Base-by-base conservation (phyloP, 2,797 vertebrate species). In the Odontamblyopus lacepedii region DNA sequence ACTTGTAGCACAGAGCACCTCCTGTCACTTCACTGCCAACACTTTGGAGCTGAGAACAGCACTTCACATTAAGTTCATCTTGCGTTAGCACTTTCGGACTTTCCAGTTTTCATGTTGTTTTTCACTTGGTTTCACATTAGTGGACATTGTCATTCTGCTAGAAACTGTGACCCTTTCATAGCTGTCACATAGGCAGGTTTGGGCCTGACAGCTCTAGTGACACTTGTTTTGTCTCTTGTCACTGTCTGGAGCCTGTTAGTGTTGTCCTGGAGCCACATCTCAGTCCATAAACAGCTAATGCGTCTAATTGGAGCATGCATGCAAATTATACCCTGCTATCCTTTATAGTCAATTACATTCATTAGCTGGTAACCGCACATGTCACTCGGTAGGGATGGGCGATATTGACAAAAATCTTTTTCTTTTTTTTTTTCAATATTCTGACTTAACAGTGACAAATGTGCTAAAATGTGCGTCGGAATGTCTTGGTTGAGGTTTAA, bases 291-390 rank as follows among this genome's bases (percentile, higher is more conserved):
- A 64, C 66, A 5, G 35, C 73, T 55, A 70, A 76, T 73, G 32
- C 78, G 60, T 78, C 66, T 87, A 87, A 87, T 83, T 89, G 80
- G 50, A 69, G 73, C 71, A 35, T 2, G 19, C 71, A 71, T 78
- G 71, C 74, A 79, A 75, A 83, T 81, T 6, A 79, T 38, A 76
- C 27, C 81, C 26, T 75, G 78, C 78, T 90, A 77, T 83, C 79
- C 78, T 73, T 65, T 65, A 73, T 69, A 86, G 77, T 77, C 70
- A 66, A 78, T 76, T 66, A 66, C 67, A 67, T 86, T 75, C 57
- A 61, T 71, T 18, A n/a, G 72, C 77, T 85, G 70, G 56, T 74
- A 61, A 61, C 73, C 59, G 41, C 83, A 85, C 85, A 79, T 63
- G 60, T 75, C 19, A 53, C 65, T 53, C 16, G 4, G 26, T 5